Evolutionary conservation across 1,140 invertebrate species (phyloP), one percentile per base, ranked within the genome.

Genomic region (Lordiphosa collinella): DNA sequence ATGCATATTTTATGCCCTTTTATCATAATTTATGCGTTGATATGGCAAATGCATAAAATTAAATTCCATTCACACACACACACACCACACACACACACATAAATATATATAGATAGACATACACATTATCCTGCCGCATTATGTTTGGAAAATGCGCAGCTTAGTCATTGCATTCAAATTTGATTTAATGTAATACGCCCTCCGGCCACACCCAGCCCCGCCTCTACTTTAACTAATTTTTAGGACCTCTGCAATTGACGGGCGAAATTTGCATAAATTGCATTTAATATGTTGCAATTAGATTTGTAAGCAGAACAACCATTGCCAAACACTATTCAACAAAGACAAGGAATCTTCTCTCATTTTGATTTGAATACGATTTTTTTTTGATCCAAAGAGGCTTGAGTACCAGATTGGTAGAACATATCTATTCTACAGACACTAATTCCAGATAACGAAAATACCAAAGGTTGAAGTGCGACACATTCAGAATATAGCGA

Each of bases 11-110:
- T 75, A 75, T 75, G 71, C 58, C 25, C 64, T 69, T 75, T 75
- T 75, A 75, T 75, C 71, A 75, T 75, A 75, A 75, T 75, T 75
- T 75, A 75, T 75, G 64, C 71, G 64, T 59, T 60, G 59, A 70
- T 75, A 65, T 55, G 37, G 71, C 71, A 75, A 75, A 75, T 70
- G 71, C 71, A 69, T 75, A 75, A 75, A 75, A 65, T 75, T 75
- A 63, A 69, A 74, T 74, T 75, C 64, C 75, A 74, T 74, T 69
- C 64, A 54, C 37, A 56, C 18, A 52, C 44, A 59, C 40, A 32
- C 13, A 29, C 54, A 48, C 31, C 37, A 56, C 18, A 52, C 44
- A 59, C 40, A 32, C 13, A 29, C 54, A 48, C 31, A 35, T 31
- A 38, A 50, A 40, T 35, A 47, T 4, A 40, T 18, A 54, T 31